phyloP scores from a whole-genome alignment of 2,113 vertebrate species.

The Malaclemys terrapin region DNA sequence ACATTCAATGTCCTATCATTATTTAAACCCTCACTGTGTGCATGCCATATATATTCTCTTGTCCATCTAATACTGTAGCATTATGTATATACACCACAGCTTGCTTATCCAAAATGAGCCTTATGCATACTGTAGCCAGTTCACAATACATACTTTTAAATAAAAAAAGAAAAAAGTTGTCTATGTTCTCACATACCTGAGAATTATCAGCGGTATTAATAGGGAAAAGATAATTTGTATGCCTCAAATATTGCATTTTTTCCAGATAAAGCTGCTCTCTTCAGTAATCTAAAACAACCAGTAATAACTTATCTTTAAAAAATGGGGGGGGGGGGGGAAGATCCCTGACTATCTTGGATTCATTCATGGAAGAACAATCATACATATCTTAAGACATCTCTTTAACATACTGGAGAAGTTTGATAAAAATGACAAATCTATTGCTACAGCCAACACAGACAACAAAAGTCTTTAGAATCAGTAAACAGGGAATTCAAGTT shows the following conservation, averaged over 20 bases:
- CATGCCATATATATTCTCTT: constrained; percentile 27
- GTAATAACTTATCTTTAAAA: not conserved
- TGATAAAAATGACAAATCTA: not conserved
- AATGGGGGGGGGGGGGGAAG: not conserved
- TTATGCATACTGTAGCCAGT: not conserved
- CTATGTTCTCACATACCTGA: not conserved
- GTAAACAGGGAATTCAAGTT: not conserved
- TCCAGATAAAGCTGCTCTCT: not conserved
- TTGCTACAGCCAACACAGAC: not conserved
- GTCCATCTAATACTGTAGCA: constrained; percentile 48
- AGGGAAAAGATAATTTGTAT: not conserved
- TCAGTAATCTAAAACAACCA: not conserved
- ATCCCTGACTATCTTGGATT: not conserved
- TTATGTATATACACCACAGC: constrained; percentile 52
- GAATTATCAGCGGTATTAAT: not conserved
- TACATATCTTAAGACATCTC: not conserved
- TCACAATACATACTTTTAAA: constrained; percentile 55
- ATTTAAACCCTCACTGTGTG: constrained; percentile 31
- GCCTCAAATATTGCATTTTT: constrained; percentile 5
- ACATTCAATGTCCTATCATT: constrained; percentile 29
- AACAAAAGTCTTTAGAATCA: not conserved
- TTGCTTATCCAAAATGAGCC: constrained; percentile 60
- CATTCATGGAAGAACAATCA: not conserved
- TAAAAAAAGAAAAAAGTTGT: not conserved
- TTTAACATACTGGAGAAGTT: not conserved